Conservation (phyloP, 2,797 vertebrate species). For the Enteromius fasciolatus region DNA sequence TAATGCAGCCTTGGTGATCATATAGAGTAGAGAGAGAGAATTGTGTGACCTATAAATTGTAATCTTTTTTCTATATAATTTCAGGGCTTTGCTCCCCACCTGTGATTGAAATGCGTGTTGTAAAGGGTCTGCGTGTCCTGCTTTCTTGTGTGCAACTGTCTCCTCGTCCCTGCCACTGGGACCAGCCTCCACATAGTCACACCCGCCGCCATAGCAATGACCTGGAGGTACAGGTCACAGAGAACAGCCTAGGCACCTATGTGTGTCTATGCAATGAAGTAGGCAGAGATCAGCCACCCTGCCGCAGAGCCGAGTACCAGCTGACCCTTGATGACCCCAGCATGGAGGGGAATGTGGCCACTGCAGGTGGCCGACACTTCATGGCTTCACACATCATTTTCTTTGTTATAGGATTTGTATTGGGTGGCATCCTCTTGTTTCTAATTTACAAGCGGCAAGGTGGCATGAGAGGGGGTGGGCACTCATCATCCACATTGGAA, state of each 20-base stretch:
- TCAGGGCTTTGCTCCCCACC: slow-evolving; percentile 73
- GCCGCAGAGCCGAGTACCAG: slow-evolving; percentile 77
- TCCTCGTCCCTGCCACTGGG: slow-evolving; percentile 81
- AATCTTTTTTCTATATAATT: neutral
- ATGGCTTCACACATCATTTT: slow-evolving; percentile 78
- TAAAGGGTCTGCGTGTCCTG: slow-evolving; percentile 75
- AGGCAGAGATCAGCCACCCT: slow-evolving; percentile 68
- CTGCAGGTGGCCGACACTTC: slow-evolving; percentile 63
- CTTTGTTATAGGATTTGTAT: slow-evolving; percentile 64
- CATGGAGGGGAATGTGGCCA: slow-evolving; percentile 43
- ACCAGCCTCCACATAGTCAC: slow-evolving; percentile 72
- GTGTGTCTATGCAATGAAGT: slow-evolving; percentile 82
- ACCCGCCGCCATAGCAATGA: slow-evolving; percentile 76
- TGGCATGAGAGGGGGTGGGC: slow-evolving; percentile 52
- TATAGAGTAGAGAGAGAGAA: neutral
- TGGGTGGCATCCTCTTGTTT: slow-evolving; percentile 59
- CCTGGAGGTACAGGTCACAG: slow-evolving; percentile 80
- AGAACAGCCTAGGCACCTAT: slow-evolving; percentile 78
- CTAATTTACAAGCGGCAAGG: slow-evolving; percentile 41
- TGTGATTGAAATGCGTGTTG: slow-evolving; percentile 72
- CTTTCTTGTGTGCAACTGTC: slow-evolving; percentile 83
- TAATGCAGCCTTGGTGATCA: neutral
- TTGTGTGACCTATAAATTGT: neutral
- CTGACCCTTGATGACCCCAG: slow-evolving; percentile 71
- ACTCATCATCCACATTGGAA: slow-evolving; percentile 71